phyloP scores from a whole-genome alignment of 2,113 vertebrate species.

The Lagopus leucura region DNA sequence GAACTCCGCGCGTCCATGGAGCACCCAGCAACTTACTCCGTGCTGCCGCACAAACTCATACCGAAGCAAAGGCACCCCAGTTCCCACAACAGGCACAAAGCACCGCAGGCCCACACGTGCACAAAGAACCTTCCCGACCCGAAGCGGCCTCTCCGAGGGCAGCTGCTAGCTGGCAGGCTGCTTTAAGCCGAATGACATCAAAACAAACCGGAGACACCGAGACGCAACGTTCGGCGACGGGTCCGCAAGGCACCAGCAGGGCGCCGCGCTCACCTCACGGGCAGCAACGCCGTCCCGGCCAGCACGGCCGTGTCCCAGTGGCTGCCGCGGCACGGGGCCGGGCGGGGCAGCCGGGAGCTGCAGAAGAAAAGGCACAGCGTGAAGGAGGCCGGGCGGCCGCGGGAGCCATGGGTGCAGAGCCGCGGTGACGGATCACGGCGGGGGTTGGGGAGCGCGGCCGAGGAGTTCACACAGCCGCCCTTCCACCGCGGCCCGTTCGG shows the following conservation, averaged over 20 bases:
- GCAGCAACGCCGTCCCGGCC: conserved; percentile 79
- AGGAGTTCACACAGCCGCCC: no score
- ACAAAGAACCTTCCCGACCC: no score
- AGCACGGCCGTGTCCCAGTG: conserved; percentile 84
- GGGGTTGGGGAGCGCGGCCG: no score
- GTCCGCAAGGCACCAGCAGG: no score
- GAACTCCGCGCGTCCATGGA: neutral
- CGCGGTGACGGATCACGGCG: no score
- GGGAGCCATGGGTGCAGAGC: no score
- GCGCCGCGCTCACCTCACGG: conserved; percentile 80
- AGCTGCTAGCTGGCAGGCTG: neutral
- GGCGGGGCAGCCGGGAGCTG: conserved; percentile 72
- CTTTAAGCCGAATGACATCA: neutral
- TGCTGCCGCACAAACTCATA: no score
- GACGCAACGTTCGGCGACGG: fast-evolving
- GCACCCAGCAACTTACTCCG: neutral
- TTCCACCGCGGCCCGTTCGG: fast-evolving
- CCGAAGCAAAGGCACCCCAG: no score
- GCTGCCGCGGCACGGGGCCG: conserved; percentile 43
- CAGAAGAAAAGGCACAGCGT: neutral
- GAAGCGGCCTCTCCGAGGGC: neutral
- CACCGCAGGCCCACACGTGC: no score
- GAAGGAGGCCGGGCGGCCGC: neutral
- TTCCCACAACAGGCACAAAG: neutral
- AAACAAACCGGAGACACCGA: neutral